Base-by-base conservation (phyloP, 1,140 invertebrate species). In the Drosophila pandora region DNA sequence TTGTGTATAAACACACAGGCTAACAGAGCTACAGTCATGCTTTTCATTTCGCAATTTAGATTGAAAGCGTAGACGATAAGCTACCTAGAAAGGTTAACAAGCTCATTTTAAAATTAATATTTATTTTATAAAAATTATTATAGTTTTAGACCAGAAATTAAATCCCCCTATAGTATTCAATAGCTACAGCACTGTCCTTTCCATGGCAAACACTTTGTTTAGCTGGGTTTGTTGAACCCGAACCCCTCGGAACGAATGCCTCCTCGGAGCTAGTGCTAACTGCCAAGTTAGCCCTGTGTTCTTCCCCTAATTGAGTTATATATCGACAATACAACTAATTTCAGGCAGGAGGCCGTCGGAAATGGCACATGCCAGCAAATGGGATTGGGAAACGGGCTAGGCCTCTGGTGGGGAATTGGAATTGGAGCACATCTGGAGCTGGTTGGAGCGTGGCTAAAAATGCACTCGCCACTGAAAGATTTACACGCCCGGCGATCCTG, bases 241-340 rank as follows among this genome's bases (percentile, higher is more conserved):
- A 3, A 41, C 62, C 6, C 41, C 7, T 21, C 17, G n/a, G 56
- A 32, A 37, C 12, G 61, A 49, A 8, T 34, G 28, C 10, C 22
- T 61, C 28, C 28, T 21, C 32, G 8, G 23, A 12, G 5, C 39
- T 25, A 12, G 9, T 56, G 65, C 49, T 69, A 56, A 68, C 12
- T 68, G 37, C 13, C 60, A 58, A 43, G n/a, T 45, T 43, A 59
- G 22, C 50, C 30, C 17, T 10, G 8, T 12, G 12, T 57, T 30
- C 13, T 57, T 30, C 50, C 52, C 43, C 43, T 74, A 88, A 88
- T 87, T 88, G 56, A 87, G 82, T 67, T 82, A 71, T 57, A 64
- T 22, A 23, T 72, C 30, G 49, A 13, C 60, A 32, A 52, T 68
- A 65, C 23, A 53, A 49, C 43, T 61, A 68, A 74, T 74, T 77